Conservation (phyloP, 1,140 invertebrate species). For the Pogonomyrmex barbatus region DNA sequence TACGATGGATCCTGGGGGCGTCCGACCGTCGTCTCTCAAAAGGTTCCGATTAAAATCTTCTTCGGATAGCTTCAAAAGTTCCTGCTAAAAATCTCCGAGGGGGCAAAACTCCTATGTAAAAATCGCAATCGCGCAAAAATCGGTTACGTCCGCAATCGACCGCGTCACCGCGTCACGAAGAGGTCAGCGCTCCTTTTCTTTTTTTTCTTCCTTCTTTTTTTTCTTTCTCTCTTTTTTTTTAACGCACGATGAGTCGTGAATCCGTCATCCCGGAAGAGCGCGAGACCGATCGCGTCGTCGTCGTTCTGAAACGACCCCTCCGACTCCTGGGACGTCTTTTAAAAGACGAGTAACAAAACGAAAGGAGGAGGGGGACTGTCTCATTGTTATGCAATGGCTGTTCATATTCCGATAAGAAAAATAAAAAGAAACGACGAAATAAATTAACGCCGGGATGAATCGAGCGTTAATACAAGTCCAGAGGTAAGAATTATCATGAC, state of each 20-base stretch:
- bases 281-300: not conserved
- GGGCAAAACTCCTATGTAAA: constrained; percentile 50
- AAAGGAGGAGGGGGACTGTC: too few species aligned
- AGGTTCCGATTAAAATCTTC: constrained; percentile 33
- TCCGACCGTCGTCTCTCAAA: not conserved
- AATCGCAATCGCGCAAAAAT: constrained; percentile 28
- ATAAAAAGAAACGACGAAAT: not conserved
- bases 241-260: constrained; percentile 3
- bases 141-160: not conserved
- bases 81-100: constrained; percentile 7
- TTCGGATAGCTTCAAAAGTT: constrained; percentile 3
- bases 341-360: constrained; percentile 6
- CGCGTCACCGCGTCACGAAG: not conserved
- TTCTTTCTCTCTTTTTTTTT: not conserved
- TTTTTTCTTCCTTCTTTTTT: constrained; percentile 16
- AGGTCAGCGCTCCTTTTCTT: not conserved
- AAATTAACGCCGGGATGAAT: not conserved
- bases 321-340: not conserved
- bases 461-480: not conserved
- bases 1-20: too few species aligned
- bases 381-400: not conserved
- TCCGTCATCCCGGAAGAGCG: not conserved
- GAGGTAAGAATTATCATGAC: not conserved
- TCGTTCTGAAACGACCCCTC: not conserved
- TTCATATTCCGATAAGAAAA: not conserved